These are phyloP conservation scores for Pandemis corylana DNA, from an alignment of 2,888 invertebrate species.

Conservation along the genomic window DNA sequence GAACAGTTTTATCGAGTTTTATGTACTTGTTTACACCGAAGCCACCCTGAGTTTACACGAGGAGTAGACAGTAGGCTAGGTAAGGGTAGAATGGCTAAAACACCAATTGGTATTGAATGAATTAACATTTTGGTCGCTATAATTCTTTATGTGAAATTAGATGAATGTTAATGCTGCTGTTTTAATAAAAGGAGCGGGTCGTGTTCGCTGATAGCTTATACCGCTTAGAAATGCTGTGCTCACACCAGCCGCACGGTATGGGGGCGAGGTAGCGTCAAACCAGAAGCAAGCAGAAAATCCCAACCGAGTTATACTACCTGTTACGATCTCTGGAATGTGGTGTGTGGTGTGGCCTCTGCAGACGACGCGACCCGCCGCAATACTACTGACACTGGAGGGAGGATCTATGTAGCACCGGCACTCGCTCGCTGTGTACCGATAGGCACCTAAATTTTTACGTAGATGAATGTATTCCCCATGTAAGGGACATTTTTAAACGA, in stretches of 20 bases:
- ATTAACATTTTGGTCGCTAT: conserved; percentile 18
- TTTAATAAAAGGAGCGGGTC: background rate
- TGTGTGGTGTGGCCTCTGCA: background rate
- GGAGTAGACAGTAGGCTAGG: conserved; percentile 7
- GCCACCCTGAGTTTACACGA: conserved; percentile 22
- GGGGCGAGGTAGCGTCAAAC: background rate
- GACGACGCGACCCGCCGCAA: background rate
- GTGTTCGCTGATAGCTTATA: background rate
- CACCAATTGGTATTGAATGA: conserved; percentile 28
- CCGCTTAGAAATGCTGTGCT: background rate
- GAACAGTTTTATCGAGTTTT: conserved; percentile 53
- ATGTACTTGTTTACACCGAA: conserved; percentile 26
- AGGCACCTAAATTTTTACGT: conserved; percentile 35
- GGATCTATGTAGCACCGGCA: conserved; percentile 26
- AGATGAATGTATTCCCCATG: conserved; percentile 23
- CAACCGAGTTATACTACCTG: background rate
- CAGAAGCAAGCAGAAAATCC: background rate
- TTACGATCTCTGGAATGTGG: background rate
- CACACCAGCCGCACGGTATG: background rate
- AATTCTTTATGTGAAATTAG: conserved; percentile 29
- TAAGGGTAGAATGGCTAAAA: conserved; percentile 8
- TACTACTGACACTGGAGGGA: background rate
- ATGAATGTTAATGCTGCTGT: conserved; percentile 30
- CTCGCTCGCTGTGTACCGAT: conserved; percentile 39
- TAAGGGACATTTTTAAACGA: conserved; percentile 35